phyloP scores from a whole-genome alignment of 1,140 invertebrate species.

The Leptopilina boulardi region DNA sequence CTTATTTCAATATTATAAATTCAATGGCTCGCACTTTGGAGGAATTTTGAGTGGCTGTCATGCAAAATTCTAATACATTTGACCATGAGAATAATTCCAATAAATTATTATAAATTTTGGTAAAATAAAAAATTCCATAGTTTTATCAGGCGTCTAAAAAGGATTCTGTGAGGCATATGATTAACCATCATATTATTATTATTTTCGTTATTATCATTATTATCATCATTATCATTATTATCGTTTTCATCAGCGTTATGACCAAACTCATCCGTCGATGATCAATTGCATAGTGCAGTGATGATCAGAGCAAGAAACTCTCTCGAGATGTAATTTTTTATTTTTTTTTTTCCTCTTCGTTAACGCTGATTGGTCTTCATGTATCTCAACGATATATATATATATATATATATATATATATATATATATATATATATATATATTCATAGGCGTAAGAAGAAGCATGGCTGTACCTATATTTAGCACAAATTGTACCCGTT shows the following conservation, averaged over 20 bases:
- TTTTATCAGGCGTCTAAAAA: neutral
- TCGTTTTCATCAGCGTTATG: neutral
- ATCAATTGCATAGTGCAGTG: neutral
- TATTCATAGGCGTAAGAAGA: conserved; percentile 19
- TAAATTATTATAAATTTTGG: too few species aligned
- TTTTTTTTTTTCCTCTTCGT: neutral
- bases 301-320: conserved; percentile 4
- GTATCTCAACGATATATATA: conserved; percentile 15
- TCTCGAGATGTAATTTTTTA: neutral
- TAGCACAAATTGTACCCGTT: conserved; percentile 18
- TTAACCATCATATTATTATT: neutral
- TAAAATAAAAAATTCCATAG: too few species aligned
- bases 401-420: too few species aligned
- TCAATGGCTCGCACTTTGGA: too few species aligned
- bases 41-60: too few species aligned
- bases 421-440: too few species aligned
- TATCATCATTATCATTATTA: conserved; percentile 3
- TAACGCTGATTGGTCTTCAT: neutral
- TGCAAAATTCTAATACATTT: too few species aligned
- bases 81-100: too few species aligned
- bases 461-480: neutral
- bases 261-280: conserved; percentile 5
- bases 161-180: neutral
- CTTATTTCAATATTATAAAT: too few species aligned
- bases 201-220: neutral